These are phyloP conservation scores for Drosophila diplacantha DNA, from an alignment of 2,888 invertebrate species.

Conservation along the genomic window DNA sequence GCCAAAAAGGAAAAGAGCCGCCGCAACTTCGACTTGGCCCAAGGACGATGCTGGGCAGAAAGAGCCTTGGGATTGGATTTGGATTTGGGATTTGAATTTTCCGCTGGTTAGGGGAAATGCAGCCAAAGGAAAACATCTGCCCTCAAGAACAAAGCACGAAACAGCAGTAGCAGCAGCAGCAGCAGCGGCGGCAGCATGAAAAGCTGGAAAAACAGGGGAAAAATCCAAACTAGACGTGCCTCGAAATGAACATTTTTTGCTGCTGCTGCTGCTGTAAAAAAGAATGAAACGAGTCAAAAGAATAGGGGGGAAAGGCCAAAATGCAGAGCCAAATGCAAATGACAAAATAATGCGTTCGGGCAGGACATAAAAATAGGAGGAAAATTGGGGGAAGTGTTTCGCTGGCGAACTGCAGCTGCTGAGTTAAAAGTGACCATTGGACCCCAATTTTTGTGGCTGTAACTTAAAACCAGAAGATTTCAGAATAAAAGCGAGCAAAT, in stretches of 20 bases:
- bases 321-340: slow-evolving; percentile 45
- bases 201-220: not conserved
- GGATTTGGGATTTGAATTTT: slow-evolving; percentile 31
- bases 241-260: slow-evolving; percentile 20
- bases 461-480: not conserved
- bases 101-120: slow-evolving; percentile 14
- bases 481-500: not conserved
- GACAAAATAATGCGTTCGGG: slow-evolving; percentile 57
- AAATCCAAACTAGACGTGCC: slow-evolving; percentile 14
- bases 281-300: not conserved
- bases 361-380: slow-evolving; percentile 16
- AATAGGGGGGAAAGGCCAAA: slow-evolving; percentile 9
- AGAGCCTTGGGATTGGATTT: slow-evolving; percentile 38
- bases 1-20: slow-evolving; percentile 17
- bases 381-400: slow-evolving; percentile 17
- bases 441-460: slow-evolving; percentile 8
- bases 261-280: not conserved
- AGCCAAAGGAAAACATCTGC: slow-evolving; percentile 35
- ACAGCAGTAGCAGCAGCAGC: slow-evolving; percentile 6
- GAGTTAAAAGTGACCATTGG: slow-evolving; percentile 5
- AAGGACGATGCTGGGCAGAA: slow-evolving; percentile 14
- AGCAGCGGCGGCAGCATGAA: slow-evolving; percentile 6
- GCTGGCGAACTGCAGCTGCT: slow-evolving; percentile 1
- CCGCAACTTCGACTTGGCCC: slow-evolving; percentile 31
- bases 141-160: slow-evolving; percentile 30